Conservation (phyloP, 2,113 vertebrate species). For the Cinclus cinclus region DNA sequence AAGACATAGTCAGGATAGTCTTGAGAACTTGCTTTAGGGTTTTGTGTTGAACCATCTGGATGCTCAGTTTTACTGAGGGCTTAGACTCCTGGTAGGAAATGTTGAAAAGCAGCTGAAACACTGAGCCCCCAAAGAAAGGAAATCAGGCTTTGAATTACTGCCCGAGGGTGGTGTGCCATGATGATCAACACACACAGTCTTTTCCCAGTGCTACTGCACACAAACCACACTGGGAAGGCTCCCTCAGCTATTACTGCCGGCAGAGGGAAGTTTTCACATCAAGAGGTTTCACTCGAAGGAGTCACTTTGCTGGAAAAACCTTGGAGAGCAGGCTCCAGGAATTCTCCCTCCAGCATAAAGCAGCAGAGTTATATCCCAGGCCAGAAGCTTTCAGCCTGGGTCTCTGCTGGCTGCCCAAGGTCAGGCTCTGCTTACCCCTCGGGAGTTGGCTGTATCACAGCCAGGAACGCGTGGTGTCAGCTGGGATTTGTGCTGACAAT, state of each 20-base stretch:
- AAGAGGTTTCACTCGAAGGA: neutral
- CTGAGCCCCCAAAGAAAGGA: neutral
- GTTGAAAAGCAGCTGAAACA: neutral
- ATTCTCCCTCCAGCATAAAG: neutral
- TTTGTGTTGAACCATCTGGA: neutral
- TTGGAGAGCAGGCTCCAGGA: neutral
- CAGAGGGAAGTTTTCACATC: neutral
- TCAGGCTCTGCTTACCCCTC: neutral
- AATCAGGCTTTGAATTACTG: neutral
- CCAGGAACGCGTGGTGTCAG: neutral
- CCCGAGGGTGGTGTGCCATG: neutral
- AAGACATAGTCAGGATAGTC: neutral
- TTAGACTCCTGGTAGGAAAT: neutral
- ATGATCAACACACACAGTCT: neutral
- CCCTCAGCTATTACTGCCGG: neutral
- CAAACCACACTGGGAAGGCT: neutral
- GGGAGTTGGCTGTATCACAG: neutral
- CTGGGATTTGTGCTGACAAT: neutral
- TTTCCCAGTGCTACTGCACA: neutral
- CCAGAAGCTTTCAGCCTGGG: neutral
- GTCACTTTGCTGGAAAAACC: neutral
- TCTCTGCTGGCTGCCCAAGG: neutral
- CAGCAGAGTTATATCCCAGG: neutral
- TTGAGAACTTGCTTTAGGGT: neutral
- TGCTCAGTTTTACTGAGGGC: neutral